These are phyloP conservation scores for Halcyon smyrnensis DNA, from an alignment of 2,797 vertebrate genomes.

Conservation along the genomic window DNA sequence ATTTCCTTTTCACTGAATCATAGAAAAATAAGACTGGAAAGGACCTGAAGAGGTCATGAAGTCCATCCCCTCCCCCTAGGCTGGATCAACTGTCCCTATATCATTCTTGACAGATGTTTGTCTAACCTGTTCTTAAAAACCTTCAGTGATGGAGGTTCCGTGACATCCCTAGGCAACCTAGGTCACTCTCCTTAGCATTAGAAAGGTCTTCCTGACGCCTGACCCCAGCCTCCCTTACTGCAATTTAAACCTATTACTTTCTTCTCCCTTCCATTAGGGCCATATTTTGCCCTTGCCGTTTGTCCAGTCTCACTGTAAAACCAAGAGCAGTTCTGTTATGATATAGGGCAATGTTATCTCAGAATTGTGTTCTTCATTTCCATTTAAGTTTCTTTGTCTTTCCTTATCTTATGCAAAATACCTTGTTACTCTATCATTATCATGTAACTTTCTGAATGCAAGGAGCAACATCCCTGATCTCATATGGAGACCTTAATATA, in stretches of 20 bases:
- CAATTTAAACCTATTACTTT: slow-evolving; percentile 1
- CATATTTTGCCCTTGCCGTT: background rate
- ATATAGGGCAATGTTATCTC: background rate
- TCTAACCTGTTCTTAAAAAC: slow-evolving; percentile 44
- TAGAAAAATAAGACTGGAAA: slow-evolving; percentile 22
- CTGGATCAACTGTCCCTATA: slow-evolving; percentile 34
- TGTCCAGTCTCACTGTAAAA: background rate
- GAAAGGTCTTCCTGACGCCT: background rate
- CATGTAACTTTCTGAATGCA: background rate
- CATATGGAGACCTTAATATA: background rate
- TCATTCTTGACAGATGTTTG: slow-evolving; percentile 46
- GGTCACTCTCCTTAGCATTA: background rate
- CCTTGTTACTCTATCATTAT: background rate
- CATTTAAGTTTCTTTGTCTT: background rate
- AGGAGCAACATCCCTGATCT: background rate
- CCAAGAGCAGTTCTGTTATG: background rate
- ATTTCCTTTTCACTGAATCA: slow-evolving; percentile 33
- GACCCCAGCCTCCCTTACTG: background rate
- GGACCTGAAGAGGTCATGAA: slow-evolving; percentile 13
- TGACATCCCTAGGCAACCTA: background rate
- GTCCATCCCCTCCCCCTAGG: background rate
- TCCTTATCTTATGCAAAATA: background rate
- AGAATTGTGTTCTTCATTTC: background rate
- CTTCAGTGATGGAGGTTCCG: background rate
- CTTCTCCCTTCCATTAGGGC: background rate